Conservation (phyloP, 2,888 invertebrate species). For the Tetheella fluctuosa region DNA sequence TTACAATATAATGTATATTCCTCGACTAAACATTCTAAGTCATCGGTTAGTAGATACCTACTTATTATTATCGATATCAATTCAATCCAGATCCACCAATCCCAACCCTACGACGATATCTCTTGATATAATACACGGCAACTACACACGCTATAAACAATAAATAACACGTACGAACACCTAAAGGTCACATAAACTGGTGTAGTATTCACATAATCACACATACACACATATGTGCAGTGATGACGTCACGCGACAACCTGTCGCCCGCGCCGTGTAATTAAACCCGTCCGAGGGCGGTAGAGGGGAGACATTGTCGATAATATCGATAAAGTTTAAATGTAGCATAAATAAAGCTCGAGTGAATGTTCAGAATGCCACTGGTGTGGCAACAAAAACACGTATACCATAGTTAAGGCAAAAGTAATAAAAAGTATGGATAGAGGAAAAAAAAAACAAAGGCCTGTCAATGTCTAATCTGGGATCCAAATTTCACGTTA, state of each 20-base stretch:
- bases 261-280: slow-evolving; percentile 83
- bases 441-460: no score
- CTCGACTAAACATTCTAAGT: no score
- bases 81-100: neutral
- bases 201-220: slow-evolving; percentile 25
- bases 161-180: slow-evolving; percentile 18
- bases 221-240: slow-evolving; percentile 56
- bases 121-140: neutral
- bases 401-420: no score
- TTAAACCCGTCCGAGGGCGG: slow-evolving; percentile 74
- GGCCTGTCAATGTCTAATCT: no score
- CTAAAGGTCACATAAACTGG: slow-evolving; percentile 30
- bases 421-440: no score
- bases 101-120: neutral
- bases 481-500: no score
- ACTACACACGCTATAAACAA: slow-evolving; percentile 10
- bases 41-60: neutral
- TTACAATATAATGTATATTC: no score
- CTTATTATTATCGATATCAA: neutral
- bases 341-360: slow-evolving; percentile 18
- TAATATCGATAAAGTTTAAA: slow-evolving; percentile 23
- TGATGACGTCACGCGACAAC: slow-evolving; percentile 82
- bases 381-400: no score
- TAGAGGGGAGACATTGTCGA: slow-evolving; percentile 55
- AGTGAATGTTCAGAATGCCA: no score